A percentile compares a stretch with the other conserved stretches of the same genome.
Conservation (phyloP, 1,140 invertebrate genomes). For the Drosophila bifasciata region DNA sequence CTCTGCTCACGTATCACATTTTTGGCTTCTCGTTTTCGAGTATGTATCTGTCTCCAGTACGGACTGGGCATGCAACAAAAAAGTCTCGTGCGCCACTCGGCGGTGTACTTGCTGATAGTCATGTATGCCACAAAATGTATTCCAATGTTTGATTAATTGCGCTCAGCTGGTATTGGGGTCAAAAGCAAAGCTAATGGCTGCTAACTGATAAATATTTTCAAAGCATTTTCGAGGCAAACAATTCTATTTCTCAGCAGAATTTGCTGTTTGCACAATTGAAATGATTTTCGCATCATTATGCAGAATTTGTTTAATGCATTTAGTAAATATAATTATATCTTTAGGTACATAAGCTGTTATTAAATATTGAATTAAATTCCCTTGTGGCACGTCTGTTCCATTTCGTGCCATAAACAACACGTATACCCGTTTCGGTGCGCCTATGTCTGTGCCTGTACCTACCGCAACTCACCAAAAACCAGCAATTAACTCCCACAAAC, state of each 20-base stretch:
- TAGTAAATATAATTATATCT: too few relatives aligned
- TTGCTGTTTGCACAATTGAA: slow-evolving; percentile 20
- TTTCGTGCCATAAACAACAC: slow-evolving; percentile 5
- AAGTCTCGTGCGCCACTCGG: slow-evolving; percentile 66
- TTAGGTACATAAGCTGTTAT: too few relatives aligned
- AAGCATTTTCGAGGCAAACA: slow-evolving; percentile 16
- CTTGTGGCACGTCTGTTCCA: too few relatives aligned
- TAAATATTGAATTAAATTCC: too few relatives aligned
- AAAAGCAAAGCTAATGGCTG: slow-evolving; percentile 19
- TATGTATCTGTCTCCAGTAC: slow-evolving; percentile 36
- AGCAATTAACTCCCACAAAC: too few relatives aligned
- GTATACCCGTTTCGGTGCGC: not conserved
- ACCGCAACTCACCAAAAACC: slow-evolving; percentile 37
- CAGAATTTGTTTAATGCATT: slow-evolving; percentile 14
- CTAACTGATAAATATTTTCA: slow-evolving; percentile 33
- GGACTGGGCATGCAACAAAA: slow-evolving; percentile 56
- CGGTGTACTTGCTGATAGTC: slow-evolving; percentile 64
- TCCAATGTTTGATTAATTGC: slow-evolving; percentile 30
- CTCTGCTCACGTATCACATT: slow-evolving; percentile 64
- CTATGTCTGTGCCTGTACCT: slow-evolving; percentile 23
- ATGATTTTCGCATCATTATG: slow-evolving; percentile 3
- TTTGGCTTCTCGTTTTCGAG: slow-evolving; percentile 25
- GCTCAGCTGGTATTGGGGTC: slow-evolving; percentile 52
- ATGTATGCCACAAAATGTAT: slow-evolving; percentile 64
- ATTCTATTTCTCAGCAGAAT: slow-evolving; percentile 1